Evolutionary conservation across 2,113 vertebrate genomes (phyloP).

Genomic region (Rhizomys pruinosus): DNA sequence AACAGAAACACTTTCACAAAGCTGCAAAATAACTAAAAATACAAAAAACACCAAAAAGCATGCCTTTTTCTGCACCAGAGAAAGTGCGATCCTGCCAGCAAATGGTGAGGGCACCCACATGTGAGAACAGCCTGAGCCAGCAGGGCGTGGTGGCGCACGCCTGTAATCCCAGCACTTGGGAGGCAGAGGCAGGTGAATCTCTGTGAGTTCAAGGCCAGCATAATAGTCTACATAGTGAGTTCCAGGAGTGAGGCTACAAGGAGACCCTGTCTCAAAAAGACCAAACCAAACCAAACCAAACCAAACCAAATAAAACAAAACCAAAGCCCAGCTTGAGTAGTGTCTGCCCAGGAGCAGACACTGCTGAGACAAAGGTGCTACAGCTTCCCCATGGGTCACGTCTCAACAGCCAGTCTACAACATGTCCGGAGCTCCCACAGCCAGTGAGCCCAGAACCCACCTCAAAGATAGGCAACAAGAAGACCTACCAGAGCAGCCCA

Average conservation of each 20-base stretch:
- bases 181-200: too few relatives aligned
- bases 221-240: too few relatives aligned
- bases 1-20: not conserved
- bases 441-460: not conserved
- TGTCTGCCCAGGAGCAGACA: not conserved
- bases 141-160: too few relatives aligned
- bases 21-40: not conserved
- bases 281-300: too few relatives aligned
- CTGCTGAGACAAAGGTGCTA: not conserved
- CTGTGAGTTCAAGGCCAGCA: too few relatives aligned
- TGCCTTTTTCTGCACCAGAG: not conserved
- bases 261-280: too few relatives aligned
- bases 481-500: not conserved
- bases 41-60: not conserved
- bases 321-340: too few relatives aligned
- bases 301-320: too few relatives aligned
- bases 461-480: not conserved
- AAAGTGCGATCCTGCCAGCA: not conserved
- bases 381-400: fast-evolving
- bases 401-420: fast-evolving
- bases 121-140: fast-evolving
- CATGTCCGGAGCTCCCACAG: fast-evolving
- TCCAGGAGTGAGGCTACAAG: too few relatives aligned
- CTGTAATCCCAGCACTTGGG: too few relatives aligned
- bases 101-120: fast-evolving